These are phyloP conservation scores for Melieria picta DNA, from an alignment of 2,888 invertebrate genomes.

Conservation along the genomic window DNA sequence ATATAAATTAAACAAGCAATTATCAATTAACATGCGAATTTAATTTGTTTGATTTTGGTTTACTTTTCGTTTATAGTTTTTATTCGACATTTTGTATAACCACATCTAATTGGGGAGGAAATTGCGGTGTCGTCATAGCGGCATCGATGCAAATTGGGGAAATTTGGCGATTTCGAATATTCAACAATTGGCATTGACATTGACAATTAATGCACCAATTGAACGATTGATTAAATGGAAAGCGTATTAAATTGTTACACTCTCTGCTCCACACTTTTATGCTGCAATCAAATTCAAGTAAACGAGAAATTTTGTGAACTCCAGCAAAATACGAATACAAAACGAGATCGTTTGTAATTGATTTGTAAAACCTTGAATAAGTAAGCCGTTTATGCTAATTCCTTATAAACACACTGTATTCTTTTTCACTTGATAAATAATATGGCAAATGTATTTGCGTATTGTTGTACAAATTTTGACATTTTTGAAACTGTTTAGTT, in stretches of 20 bases:
- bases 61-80: too few relatives aligned
- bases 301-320: not conserved
- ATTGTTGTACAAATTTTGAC: too few relatives aligned
- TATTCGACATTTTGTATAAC: too few relatives aligned
- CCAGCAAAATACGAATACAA: constrained; percentile 12
- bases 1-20: too few relatives aligned
- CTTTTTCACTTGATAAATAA: too few relatives aligned
- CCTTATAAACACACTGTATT: too few relatives aligned
- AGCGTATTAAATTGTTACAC: constrained; percentile 31
- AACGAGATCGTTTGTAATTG: constrained; percentile 11
- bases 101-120: too few relatives aligned
- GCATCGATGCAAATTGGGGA: not conserved
- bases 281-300: constrained; percentile 26
- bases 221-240: constrained; percentile 12
- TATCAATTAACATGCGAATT: too few relatives aligned
- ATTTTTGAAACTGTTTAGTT: too few relatives aligned
- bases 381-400: not conserved
- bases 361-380: constrained; percentile 10
- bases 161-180: not conserved
- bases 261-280: constrained; percentile 27
- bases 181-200: constrained; percentile 3
- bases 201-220: constrained; percentile 10
- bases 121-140: not conserved
- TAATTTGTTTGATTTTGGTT: too few relatives aligned
- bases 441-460: too few relatives aligned